Conservation (phyloP, 2,797 vertebrate species). For the Gila robusta region DNA sequence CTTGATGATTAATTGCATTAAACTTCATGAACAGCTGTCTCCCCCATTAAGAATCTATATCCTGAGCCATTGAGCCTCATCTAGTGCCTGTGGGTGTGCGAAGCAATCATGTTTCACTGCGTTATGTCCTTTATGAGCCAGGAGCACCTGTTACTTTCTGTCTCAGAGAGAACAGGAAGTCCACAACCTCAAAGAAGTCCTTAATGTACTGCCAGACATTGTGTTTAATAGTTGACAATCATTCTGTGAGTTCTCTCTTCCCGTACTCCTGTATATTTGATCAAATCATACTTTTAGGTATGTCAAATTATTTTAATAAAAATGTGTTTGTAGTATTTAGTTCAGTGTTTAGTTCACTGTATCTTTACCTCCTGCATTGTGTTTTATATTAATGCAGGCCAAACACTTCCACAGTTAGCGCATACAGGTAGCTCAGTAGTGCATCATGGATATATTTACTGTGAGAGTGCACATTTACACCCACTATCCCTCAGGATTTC, state of each 20-base stretch:
- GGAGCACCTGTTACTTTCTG: conserved; percentile 45
- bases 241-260: not conserved
- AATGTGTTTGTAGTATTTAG: not conserved
- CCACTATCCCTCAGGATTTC: conserved; percentile 37
- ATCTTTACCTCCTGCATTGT: not conserved
- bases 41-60: not conserved
- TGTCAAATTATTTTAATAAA: not conserved
- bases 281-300: not conserved
- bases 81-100: conserved; percentile 11
- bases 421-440: not conserved
- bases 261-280: not conserved
- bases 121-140: conserved; percentile 17
- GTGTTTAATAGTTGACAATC: not conserved
- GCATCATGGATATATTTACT: conserved; percentile 17
- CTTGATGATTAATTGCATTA: conserved; percentile 16
- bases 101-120: conserved; percentile 23
- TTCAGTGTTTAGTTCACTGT: not conserved
- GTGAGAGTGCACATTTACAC: conserved; percentile 14
- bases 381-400: not conserved
- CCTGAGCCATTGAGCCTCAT: conserved; percentile 4
- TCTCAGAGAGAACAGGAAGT: conserved; percentile 28
- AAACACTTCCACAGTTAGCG: not conserved
- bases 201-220: conserved; percentile 16
- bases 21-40: conserved; percentile 5
- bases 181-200: not conserved